Conservation (phyloP, 2,888 invertebrate genomes). For the Dascillus cervinus region DNA sequence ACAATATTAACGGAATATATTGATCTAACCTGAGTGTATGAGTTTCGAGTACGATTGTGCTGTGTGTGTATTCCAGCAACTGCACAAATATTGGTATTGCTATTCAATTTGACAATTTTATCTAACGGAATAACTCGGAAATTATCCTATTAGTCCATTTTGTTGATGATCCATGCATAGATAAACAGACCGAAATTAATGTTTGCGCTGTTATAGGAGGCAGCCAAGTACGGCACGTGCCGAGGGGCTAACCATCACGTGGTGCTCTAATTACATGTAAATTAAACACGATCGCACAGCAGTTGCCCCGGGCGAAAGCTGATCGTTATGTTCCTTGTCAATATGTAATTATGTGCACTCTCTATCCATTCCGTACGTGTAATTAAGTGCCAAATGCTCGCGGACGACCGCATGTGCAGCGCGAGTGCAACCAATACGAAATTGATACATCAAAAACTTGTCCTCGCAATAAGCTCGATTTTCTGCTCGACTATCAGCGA, state of each 20-base stretch:
- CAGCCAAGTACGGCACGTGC: constrained; percentile 9
- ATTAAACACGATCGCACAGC: constrained; percentile 13
- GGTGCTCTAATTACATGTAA: constrained; percentile 16
- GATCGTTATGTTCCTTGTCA: constrained; percentile 13
- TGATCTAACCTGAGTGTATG: too few relatives aligned
- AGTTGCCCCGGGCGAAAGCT: constrained; percentile 10
- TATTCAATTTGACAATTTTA: too few relatives aligned
- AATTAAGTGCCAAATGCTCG: constrained; percentile 18
- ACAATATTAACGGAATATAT: constrained; percentile 28
- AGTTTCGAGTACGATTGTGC: too few relatives aligned
- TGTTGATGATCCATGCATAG: too few relatives aligned
- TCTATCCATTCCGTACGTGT: constrained; percentile 11
- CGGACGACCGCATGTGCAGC: constrained; percentile 5
- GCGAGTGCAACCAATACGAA: too few relatives aligned
- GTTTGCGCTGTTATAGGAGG: constrained; percentile 10
- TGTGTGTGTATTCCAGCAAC: too few relatives aligned
- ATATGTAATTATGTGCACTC: constrained; percentile 15
- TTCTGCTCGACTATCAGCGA: too few relatives aligned
- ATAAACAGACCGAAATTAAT: constrained; percentile 1
- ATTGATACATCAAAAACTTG: too few relatives aligned
- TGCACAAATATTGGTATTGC: too few relatives aligned
- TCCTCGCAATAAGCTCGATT: too few relatives aligned
- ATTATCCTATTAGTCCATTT: too few relatives aligned
- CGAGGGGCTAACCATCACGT: constrained; percentile 8
- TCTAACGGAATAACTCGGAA: too few relatives aligned